phyloP scores from a whole-genome alignment of 2,888 invertebrate genomes.

The Agrotis ipsilon region DNA sequence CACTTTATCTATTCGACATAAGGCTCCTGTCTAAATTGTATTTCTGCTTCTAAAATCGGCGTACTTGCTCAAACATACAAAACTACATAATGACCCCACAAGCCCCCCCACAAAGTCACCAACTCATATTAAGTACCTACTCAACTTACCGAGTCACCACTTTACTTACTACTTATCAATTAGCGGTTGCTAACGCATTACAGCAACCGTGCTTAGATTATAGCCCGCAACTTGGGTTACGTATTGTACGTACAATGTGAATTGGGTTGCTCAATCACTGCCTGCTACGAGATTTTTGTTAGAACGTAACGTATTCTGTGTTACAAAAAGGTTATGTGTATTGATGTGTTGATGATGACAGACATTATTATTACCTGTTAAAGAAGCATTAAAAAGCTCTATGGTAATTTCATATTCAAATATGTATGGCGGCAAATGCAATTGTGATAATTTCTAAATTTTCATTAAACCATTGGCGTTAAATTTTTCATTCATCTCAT shows the following conservation, averaged over 20 bases:
- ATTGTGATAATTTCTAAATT: too few relatives aligned
- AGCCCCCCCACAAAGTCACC: conserved; percentile 6
- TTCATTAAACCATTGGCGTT: too few relatives aligned
- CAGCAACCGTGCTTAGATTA: conserved; percentile 63
- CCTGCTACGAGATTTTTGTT: conserved; percentile 44
- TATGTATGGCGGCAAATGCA: too few relatives aligned
- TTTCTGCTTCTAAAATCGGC: too few relatives aligned
- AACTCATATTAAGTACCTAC: conserved; percentile 15
- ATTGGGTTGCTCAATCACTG: conserved; percentile 60
- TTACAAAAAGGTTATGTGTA: conserved; percentile 23
- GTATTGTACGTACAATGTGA: conserved; percentile 59
- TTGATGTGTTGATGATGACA: background rate
- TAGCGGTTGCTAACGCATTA: conserved; percentile 63
- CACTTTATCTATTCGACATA: too few relatives aligned
- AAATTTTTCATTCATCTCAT: too few relatives aligned
- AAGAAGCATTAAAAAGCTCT: too few relatives aligned
- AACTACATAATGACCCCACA: conserved; percentile 10
- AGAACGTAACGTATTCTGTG: conserved; percentile 25
- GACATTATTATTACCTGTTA: background rate
- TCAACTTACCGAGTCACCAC: conserved; percentile 16
- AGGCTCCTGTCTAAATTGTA: too few relatives aligned
- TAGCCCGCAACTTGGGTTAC: conserved; percentile 56
- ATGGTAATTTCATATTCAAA: too few relatives aligned
- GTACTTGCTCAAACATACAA: background rate
- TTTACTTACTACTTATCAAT: conserved; percentile 57